phyloP scores from a whole-genome alignment of 2,113 vertebrate species.

The Scomber colias region DNA sequence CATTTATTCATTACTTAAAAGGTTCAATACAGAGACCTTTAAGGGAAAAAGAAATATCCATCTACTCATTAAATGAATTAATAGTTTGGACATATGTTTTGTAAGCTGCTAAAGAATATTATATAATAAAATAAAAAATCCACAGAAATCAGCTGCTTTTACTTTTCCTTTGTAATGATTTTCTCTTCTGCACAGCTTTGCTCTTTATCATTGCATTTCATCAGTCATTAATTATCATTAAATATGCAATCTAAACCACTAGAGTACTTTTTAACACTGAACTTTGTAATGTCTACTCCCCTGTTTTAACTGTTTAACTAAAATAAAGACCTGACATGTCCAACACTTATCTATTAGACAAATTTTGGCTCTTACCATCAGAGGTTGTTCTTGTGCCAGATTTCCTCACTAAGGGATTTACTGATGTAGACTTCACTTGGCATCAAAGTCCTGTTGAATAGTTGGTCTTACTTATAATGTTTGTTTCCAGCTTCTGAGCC shows the following conservation, averaged over 20 bases:
- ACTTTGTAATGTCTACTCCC: not conserved
- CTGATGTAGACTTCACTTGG: not conserved
- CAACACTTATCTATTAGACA: not conserved
- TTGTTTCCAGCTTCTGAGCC: constrained; percentile 13
- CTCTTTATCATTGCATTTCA: not conserved
- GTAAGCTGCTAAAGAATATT: too few species aligned
- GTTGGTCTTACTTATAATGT: constrained; percentile 17
- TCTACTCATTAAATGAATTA: too few species aligned
- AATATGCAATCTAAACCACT: not conserved
- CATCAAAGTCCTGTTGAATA: constrained; percentile 8
- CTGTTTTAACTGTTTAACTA: not conserved
- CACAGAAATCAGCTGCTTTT: not conserved
- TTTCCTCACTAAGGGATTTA: not conserved
- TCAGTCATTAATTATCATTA: not conserved
- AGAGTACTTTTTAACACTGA: not conserved
- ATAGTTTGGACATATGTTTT: too few species aligned
- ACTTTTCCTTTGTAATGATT: not conserved
- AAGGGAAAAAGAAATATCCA: too few species aligned
- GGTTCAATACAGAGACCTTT: too few species aligned
- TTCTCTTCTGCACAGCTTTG: too few species aligned
- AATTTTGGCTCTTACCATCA: not conserved
- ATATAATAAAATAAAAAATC: too few species aligned
- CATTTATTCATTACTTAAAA: too few species aligned
- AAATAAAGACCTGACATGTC: not conserved
- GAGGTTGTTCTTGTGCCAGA: not conserved